Evolutionary conservation across 2,888 invertebrate species (phyloP), one percentile per base, ranked within the genome.

Genomic region (Schizaphis graminum): DNA sequence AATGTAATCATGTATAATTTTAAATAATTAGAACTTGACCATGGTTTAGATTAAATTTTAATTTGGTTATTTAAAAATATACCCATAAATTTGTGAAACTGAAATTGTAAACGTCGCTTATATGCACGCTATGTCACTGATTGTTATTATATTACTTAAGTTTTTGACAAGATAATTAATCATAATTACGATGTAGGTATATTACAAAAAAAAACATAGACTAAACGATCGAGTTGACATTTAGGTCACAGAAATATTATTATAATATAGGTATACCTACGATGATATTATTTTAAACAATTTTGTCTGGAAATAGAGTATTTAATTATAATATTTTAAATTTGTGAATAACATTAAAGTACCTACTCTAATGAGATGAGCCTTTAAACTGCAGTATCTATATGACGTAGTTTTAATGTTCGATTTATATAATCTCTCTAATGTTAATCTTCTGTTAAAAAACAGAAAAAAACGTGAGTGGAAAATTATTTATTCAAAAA

Each of bases 111-210:
- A 16, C 21, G 16, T 21, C 53, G 21, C 53, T 53, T 21, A 21
- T 21, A 3, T 49, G 13, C 16, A 53, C 21, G 16, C 53, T 21
- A 53, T 16, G 21, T 21, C 53, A 53, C 21, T 53, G 16, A 35
- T 49, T 91, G 16, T 77, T 77, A 77, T 77, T 35, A 44, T 91
- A 84, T 41, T 91, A 91, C 35, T 41, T 16, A 44, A 44, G 28
- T n/a, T 91, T 85, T 91, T 57, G 91, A 91, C 91, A 91, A 85
- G 91, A 91, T 91, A 91, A 91, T 91, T 91, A 91, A 77, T 91
- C 49, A 53, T 91, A 91, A 91, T 91, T 85, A 77, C 53, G 44
- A 47, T 91, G 24, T 13, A 49, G 44, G 44, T 47, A 47, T 47
- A 47, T 47, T 47, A 7, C 44, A 47, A 47, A 7, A 49, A 49